Base-by-base conservation (phyloP, 2,113 vertebrate genomes). In the Eidolon helvum region DNA sequence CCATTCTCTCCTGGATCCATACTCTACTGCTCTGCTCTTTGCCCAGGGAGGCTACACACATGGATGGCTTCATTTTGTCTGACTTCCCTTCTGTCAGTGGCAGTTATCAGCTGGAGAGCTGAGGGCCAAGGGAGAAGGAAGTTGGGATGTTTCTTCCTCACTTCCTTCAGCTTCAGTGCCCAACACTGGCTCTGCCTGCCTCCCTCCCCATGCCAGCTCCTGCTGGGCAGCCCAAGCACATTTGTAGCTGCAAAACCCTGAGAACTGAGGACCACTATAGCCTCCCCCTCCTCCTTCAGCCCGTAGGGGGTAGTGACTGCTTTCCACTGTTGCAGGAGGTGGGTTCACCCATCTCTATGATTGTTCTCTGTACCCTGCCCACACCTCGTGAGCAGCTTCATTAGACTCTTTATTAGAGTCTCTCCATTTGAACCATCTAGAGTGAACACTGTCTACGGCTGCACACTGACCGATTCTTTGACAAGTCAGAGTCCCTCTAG, bases 321-420 rank as follows among this genome's bases (percentile, higher is more conserved):
- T 40, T 16, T 38, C 24, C 40, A 19, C 0, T 43, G 4, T 7
- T n/a, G 30, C 33, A 33, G 57, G 6, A 48, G 43, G 43, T 74
- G 68, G 19, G 19, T 19, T 35, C n/a, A 16, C 26, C 12, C 9
- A 38, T 10, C 24, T 45, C 30, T 0, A 0, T 1, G 16, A 24
- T 50, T 75, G n/a, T 38, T 22, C 75, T 66, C 65, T 21, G 8
- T 3, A 11, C 14, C 38, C 80, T 78, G 65, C 61, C 55, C 40
- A 19, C 19, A 28, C 55, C 61, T 95, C 0, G 0, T 2, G 22
- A 75, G 77, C 22, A 43, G 35, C 35, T 50, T 50, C 50, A 50
- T 50, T 50, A 50, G 50, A 50, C 63, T 5, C 0, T 63, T 45
- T 7, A 1, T 21, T 22, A 35, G 10, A 48, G 22, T 40, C 38